These are phyloP conservation scores for Tetramorium alpestre DNA, from an alignment of 1,140 invertebrate genomes.

Conservation along the genomic window DNA sequence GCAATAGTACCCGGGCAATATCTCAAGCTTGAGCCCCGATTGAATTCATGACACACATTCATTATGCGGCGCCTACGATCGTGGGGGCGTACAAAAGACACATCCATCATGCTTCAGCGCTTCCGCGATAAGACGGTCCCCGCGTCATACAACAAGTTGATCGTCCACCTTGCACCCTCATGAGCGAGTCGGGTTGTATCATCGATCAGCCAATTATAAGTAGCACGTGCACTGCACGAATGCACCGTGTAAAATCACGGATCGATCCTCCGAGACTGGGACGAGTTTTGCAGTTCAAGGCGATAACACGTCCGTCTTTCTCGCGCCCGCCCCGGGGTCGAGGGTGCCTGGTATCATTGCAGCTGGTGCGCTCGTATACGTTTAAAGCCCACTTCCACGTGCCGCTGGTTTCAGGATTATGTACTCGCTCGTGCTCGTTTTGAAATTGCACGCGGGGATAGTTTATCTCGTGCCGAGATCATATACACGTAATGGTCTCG, in stretches of 20 bases:
- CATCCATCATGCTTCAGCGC: conserved; percentile 45
- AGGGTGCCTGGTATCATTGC: neutral
- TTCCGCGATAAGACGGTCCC: conserved; percentile 5
- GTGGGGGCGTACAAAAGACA: neutral
- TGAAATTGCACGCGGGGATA: neutral
- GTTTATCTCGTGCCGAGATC: neutral
- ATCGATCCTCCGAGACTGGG: conserved; percentile 49
- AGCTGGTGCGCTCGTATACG: conserved; percentile 59
- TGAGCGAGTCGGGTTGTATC: neutral
- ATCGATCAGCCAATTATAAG: conserved; percentile 32
- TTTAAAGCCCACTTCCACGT: neutral
- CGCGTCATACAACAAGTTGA: conserved; percentile 2
- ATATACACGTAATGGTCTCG: neutral
- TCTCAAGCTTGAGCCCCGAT: neutral
- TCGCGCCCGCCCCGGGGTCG: neutral
- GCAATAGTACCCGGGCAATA: conserved; percentile 1
- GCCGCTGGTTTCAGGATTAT: neutral
- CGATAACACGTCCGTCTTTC: conserved; percentile 23
- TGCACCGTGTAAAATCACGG: conserved; percentile 42
- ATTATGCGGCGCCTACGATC: neutral
- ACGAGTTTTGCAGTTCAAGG: conserved; percentile 69
- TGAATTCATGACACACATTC: conserved; percentile 30
- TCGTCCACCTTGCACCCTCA: neutral
- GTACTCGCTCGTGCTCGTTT: neutral
- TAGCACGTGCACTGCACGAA: neutral